Percentiles rank a stretch among this genome's conserved stretches.
Evolutionary conservation across 2,888 invertebrate genomes (phyloP).

Genomic region (Tetranychus piercei): DNA sequence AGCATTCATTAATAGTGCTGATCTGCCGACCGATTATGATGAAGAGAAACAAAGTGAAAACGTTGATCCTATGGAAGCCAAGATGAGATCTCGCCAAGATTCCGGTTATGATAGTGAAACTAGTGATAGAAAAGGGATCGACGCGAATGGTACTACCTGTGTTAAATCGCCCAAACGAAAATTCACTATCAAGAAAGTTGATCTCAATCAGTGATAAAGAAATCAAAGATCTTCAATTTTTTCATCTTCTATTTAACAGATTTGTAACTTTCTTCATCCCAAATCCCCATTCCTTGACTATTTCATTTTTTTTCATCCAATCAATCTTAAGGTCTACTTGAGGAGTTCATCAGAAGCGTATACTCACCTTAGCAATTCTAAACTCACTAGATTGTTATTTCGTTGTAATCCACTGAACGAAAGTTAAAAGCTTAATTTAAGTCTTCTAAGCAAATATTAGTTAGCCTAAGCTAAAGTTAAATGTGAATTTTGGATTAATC

Average conservation of each 20-base stretch:
- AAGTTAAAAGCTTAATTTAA: no score
- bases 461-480: no score
- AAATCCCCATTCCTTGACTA: not conserved
- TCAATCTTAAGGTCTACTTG: no score
- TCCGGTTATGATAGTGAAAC: constrained; percentile 17
- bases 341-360: no score
- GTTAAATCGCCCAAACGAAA: not conserved
- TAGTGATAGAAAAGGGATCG: not conserved
- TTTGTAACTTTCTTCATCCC: not conserved
- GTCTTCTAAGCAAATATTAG: no score
- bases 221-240: not conserved
- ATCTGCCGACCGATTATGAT: not conserved
- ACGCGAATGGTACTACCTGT: not conserved
- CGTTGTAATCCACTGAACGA: no score
- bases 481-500: no score
- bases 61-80: not conserved
- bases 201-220: not conserved
- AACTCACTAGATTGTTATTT: no score
- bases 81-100: constrained; percentile 15
- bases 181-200: constrained; percentile 4
- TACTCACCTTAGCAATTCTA: no score
- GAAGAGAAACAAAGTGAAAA: constrained; percentile 1
- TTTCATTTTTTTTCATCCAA: no score
- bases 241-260: not conserved
- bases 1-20: no score